Conservation (phyloP, 1,140 invertebrate genomes). For the Bombus waltoni region DNA sequence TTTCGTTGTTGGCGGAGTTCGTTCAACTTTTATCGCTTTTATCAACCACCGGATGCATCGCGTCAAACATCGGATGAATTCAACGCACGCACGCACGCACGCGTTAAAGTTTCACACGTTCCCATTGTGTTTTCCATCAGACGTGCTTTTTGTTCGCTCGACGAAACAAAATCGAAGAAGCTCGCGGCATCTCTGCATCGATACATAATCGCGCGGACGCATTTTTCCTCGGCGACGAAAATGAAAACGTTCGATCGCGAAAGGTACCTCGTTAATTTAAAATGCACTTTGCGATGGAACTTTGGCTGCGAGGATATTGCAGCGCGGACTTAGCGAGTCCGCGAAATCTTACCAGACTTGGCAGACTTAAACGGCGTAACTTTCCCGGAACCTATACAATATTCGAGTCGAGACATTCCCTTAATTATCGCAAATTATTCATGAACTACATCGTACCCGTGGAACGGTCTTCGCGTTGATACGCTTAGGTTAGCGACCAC, state of each 20-base stretch:
- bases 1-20: neutral
- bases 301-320: neutral
- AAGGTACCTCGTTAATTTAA: neutral
- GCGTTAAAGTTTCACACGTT: neutral
- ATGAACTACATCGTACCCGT: neutral
- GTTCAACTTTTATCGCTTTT: neutral
- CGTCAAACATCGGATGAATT: neutral
- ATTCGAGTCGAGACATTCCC: neutral
- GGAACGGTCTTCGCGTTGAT: conserved; percentile 9
- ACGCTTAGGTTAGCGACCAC: conserved; percentile 34
- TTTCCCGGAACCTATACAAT: conserved; percentile 26
- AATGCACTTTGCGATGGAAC: neutral
- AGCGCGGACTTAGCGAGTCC: neutral
- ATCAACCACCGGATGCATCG: neutral
- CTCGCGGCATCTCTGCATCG: neutral
- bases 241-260: neutral
- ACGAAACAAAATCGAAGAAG: neutral
- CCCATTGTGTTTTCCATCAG: neutral
- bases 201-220: neutral
- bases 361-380: conserved; percentile 14
- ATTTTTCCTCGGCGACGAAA: neutral
- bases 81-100: neutral
- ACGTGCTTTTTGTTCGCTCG: neutral
- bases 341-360: conserved; percentile 5
- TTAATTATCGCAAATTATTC: conserved; percentile 51